Conservation (phyloP, 2,797 vertebrate genomes). For the Petrocephalus sullivani region DNA sequence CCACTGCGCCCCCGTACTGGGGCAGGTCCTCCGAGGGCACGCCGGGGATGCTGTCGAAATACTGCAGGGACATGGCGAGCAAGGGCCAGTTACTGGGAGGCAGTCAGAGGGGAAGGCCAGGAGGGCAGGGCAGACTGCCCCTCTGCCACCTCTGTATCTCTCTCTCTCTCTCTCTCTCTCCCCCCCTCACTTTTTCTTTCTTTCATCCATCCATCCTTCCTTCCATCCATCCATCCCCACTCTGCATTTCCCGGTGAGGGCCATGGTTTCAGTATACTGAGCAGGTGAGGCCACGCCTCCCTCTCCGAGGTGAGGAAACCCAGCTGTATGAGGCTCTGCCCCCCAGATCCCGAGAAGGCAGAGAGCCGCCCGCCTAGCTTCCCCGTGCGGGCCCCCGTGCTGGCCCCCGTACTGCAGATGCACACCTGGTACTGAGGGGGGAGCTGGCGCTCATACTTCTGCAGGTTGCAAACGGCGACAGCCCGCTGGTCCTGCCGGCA, state of each 20-base stretch:
- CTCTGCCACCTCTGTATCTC: background rate
- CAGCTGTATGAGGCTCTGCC: background rate
- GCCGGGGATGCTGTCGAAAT: slow-evolving; percentile 80
- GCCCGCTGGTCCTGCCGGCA: slow-evolving; percentile 95
- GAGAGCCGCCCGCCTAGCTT: background rate
- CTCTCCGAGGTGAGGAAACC: background rate
- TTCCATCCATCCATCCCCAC: background rate
- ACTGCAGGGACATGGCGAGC: slow-evolving; percentile 55
- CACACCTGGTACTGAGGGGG: slow-evolving; percentile 77
- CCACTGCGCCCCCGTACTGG: slow-evolving; percentile 84
- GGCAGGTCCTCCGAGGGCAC: slow-evolving; percentile 69
- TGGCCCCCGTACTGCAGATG: background rate
- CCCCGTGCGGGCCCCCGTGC: background rate
- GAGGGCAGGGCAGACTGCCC: background rate
- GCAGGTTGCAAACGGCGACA: slow-evolving; percentile 93
- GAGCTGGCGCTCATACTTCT: slow-evolving; percentile 72
- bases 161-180: too few species aligned
- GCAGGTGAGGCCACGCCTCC: background rate
- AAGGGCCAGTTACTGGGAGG: background rate
- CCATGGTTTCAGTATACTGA: background rate
- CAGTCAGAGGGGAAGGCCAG: background rate
- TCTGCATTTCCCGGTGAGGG: background rate
- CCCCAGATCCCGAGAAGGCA: background rate
- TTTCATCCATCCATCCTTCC: background rate
- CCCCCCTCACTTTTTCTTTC: background rate